Base-by-base conservation (phyloP, 2,888 invertebrate species). In the Auanema sp. region DNA sequence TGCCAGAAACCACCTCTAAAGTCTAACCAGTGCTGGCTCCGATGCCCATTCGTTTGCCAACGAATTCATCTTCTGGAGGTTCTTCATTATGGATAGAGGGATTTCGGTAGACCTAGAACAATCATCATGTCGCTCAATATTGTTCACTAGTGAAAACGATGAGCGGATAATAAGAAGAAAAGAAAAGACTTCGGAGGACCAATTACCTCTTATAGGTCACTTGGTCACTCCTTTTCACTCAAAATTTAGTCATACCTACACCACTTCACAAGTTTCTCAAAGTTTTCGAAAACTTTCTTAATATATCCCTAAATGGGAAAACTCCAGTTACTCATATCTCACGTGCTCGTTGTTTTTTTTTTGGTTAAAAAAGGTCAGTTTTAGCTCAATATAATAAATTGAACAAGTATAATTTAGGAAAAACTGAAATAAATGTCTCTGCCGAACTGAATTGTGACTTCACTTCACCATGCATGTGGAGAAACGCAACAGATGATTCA, bases 381-480 rank as follows among this genome's bases (percentile, higher is more conserved):
- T 3, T n/a, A n/a, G n/a, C n/a, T n/a, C n/a, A n/a, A n/a, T n/a
- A n/a, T n/a, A n/a, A n/a, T n/a, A n/a, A n/a, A n/a, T n/a, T n/a
- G n/a, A n/a, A n/a, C n/a, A n/a, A n/a, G n/a, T n/a, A n/a, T n/a
- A n/a, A n/a, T 66, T 11, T 50, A 69, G 72, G 58, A 5, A 40
- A 43, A 10, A 57, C 68, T 23, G 77, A 79, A 61, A 78, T 80
- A 12, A 68, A 62, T 0, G 23, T 72, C 0, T 79, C 80, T 0
- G 65, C 73, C n/a, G 76, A 81, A 55, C 56, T 81, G 50, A 79
- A 81, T 42, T 81, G 81, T 54, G 76, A 79, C 56, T 81, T 81
- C 55, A 52, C 71, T 1, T 51, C 64, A 0, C 55, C 63, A 11
- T 81, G 81, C 50, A 71, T 76, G 24, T 81, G 81, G 81, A 58